Percentiles rank a stretch among this genome's conserved stretches.
Conservation (phyloP, 2,113 vertebrate species). For the Abramis brama region DNA sequence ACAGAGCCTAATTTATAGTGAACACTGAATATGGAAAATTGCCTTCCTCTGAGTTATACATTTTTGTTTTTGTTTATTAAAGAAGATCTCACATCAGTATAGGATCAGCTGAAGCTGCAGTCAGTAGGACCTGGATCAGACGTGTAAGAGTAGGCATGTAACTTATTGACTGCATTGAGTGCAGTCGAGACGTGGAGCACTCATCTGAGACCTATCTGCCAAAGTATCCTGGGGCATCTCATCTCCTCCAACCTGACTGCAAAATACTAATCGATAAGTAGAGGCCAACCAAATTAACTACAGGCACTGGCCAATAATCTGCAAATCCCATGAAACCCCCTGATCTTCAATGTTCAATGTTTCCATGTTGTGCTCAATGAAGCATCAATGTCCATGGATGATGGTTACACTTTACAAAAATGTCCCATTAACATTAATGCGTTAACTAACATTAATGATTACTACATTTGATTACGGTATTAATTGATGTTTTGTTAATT, state of each 20-base stretch:
- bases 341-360: not conserved
- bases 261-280: constrained; percentile 13
- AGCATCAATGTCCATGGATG: not conserved
- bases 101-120: not conserved
- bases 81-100: not conserved
- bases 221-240: not conserved
- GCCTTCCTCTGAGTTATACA: not conserved
- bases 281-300: constrained; percentile 27
- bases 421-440: no score
- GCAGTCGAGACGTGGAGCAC: not conserved
- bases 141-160: not conserved
- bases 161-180: not conserved
- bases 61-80: not conserved
- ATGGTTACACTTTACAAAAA: no score
- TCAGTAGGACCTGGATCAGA: not conserved
- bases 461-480: no score
- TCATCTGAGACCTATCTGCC: constrained; percentile 15
- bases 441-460: no score
- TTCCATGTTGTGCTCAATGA: not conserved
- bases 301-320: not conserved
- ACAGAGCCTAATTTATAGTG: not conserved
- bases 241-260: constrained; percentile 8
- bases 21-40: not conserved
- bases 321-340: not conserved
- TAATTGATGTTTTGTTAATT: no score